These are phyloP conservation scores for Sarcophaga variegata DNA, from an alignment of 2,888 invertebrate species.

Conservation along the genomic window DNA sequence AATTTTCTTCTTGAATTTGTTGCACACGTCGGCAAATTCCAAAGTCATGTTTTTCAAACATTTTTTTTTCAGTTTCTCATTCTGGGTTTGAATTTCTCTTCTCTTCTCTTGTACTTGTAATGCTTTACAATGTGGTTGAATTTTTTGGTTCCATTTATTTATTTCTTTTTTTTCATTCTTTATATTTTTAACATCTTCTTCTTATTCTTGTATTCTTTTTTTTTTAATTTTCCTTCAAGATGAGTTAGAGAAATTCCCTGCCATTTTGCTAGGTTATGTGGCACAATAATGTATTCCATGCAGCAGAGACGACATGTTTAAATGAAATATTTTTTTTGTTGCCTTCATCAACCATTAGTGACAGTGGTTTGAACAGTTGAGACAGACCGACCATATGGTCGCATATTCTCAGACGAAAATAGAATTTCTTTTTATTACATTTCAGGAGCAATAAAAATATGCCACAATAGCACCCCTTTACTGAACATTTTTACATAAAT, in stretches of 20 bases:
- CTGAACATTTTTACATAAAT: too few relatives aligned
- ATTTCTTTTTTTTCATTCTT: constrained; percentile 26
- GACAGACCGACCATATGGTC: not conserved
- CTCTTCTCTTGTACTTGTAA: not conserved
- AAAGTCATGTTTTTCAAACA: constrained; percentile 64
- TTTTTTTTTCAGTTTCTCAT: constrained; percentile 29
- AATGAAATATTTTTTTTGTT: constrained; percentile 31
- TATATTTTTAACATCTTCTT: not conserved
- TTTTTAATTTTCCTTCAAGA: not conserved
- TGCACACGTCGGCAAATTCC: constrained; percentile 66
- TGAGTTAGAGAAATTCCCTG: not conserved
- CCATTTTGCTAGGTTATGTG: not conserved
- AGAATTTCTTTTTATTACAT: not conserved
- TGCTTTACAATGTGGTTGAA: too few relatives aligned
- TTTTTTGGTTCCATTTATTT: constrained; percentile 32
- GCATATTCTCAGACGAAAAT: not conserved
- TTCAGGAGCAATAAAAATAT: too few relatives aligned
- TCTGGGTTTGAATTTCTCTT: not conserved
- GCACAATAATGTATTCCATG: constrained; percentile 23
- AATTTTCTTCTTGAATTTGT: constrained; percentile 55
- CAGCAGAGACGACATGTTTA: constrained; percentile 23
- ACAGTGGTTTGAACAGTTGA: constrained; percentile 35
- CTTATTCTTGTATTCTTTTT: too few relatives aligned
- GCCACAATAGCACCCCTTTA: too few relatives aligned
- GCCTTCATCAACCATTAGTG: not conserved